phyloP scores from a whole-genome alignment of 1,140 invertebrate genomes.

The Contarinia nasturtii region DNA sequence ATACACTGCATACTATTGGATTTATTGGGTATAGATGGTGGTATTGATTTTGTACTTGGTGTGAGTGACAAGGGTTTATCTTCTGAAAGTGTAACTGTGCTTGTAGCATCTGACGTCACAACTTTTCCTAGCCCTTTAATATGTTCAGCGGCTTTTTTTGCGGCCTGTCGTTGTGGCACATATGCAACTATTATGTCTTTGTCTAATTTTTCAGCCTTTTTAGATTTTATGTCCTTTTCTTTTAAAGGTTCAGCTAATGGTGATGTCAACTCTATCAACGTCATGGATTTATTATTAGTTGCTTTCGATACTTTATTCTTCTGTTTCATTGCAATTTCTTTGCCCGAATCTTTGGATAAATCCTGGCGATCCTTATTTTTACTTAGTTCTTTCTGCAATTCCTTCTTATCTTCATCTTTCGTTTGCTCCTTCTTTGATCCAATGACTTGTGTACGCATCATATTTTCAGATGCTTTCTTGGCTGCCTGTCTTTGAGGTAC shows the following conservation, averaged over 20 bases:
- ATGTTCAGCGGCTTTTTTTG: conserved; percentile 77
- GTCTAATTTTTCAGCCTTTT: conserved; percentile 28
- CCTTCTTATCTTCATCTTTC: conserved; percentile 9
- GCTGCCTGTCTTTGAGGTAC: conserved; percentile 81
- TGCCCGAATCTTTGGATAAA: conserved; percentile 3
- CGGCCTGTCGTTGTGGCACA: conserved; percentile 75
- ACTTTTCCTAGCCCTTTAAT: conserved; percentile 58
- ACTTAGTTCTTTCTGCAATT: conserved; percentile 2
- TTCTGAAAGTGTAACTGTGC: neutral
- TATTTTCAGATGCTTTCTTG: conserved; percentile 75
- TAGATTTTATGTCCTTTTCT: conserved; percentile 5
- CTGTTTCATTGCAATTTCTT: neutral
- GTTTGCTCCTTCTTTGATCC: conserved; percentile 18
- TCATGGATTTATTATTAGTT: neutral
- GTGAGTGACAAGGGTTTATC: neutral
- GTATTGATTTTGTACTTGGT: neutral
- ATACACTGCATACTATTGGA: too few species aligned
- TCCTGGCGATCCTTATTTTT: conserved; percentile 6
- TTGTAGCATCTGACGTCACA: conserved; percentile 7
- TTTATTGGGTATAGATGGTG: too few species aligned
- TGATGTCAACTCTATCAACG: neutral
- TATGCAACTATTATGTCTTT: conserved; percentile 54
- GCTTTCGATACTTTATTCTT: neutral
- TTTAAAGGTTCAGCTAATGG: neutral
- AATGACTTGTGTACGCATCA: conserved; percentile 26